Evolutionary conservation across 2,888 invertebrate genomes (phyloP).

Genomic region (Harpalus rubripes): DNA sequence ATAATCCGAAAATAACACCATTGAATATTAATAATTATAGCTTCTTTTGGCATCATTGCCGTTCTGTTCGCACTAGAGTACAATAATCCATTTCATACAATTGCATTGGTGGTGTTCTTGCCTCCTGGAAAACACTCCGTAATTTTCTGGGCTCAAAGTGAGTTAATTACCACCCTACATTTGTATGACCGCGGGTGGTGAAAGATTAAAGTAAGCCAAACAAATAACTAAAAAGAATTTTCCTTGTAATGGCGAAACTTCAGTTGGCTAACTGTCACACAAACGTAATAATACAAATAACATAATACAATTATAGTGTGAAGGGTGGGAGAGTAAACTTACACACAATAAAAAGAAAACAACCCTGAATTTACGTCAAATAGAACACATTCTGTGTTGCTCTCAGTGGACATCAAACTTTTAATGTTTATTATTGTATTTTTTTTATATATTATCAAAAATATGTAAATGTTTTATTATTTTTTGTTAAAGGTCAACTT

Average conservation of each 20-base stretch:
- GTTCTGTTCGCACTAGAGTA: slow-evolving; percentile 41
- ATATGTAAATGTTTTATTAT: no score
- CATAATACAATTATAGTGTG: slow-evolving; percentile 66
- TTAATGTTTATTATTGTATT: slow-evolving; percentile 2
- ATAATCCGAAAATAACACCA: slow-evolving; percentile 13
- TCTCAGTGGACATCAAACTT: slow-evolving; percentile 38
- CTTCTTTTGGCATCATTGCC: not conserved
- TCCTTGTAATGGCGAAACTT: not conserved
- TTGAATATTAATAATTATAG: slow-evolving; percentile 49
- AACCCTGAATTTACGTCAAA: slow-evolving; percentile 58
- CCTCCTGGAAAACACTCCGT: slow-evolving; percentile 51
- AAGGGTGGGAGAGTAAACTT: slow-evolving; percentile 56
- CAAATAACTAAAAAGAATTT: not conserved
- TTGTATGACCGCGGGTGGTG: slow-evolving; percentile 73
- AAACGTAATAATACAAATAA: slow-evolving; percentile 67
- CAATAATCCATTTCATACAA: slow-evolving; percentile 40
- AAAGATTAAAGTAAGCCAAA: slow-evolving; percentile 63
- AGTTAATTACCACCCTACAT: slow-evolving; percentile 74
- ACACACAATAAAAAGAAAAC: slow-evolving; percentile 60
- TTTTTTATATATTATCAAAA: no score
- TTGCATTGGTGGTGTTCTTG: slow-evolving; percentile 39
- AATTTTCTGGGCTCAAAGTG: slow-evolving; percentile 73
- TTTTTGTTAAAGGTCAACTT: no score
- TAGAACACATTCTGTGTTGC: slow-evolving; percentile 52
- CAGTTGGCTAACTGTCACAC: slow-evolving; percentile 48